These are phyloP conservation scores for Laticauda colubrina DNA, from an alignment of 2,113 vertebrate genomes.

Conservation along the genomic window DNA sequence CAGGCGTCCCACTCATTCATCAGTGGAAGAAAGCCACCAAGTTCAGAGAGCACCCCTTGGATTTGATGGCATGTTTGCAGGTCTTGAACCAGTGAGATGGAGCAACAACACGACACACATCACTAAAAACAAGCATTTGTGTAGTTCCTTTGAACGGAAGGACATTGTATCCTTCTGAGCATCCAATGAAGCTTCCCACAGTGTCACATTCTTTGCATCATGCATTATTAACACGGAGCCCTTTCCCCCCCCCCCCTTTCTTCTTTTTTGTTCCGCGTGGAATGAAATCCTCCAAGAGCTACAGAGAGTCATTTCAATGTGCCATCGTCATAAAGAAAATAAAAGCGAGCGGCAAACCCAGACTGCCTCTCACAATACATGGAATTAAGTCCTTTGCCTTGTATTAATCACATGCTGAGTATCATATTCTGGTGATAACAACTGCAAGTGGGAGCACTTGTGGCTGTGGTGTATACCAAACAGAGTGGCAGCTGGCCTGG, in stretches of 20 bases:
- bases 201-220: background rate
- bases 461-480: constrained; percentile 46
- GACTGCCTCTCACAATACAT: background rate
- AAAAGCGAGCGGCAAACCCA: background rate
- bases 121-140: background rate
- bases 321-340: background rate
- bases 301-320: background rate
- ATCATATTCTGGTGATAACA: constrained; percentile 57
- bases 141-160: too few relatives aligned
- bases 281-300: background rate
- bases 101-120: too few relatives aligned
- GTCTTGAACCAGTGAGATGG: background rate
- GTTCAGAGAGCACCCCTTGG: background rate
- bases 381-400: constrained; percentile 51
- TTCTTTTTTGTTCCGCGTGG: background rate
- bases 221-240: background rate
- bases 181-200: background rate
- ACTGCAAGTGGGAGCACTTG: background rate
- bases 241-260: too few relatives aligned
- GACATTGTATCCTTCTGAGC: background rate
- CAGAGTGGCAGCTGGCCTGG: constrained; percentile 21
- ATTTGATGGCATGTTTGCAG: background rate
- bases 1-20: background rate
- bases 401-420: constrained; percentile 43
- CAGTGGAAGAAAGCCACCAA: background rate